Conservation (phyloP, 2,888 invertebrate genomes). For the Liodrosophila aerea region DNA sequence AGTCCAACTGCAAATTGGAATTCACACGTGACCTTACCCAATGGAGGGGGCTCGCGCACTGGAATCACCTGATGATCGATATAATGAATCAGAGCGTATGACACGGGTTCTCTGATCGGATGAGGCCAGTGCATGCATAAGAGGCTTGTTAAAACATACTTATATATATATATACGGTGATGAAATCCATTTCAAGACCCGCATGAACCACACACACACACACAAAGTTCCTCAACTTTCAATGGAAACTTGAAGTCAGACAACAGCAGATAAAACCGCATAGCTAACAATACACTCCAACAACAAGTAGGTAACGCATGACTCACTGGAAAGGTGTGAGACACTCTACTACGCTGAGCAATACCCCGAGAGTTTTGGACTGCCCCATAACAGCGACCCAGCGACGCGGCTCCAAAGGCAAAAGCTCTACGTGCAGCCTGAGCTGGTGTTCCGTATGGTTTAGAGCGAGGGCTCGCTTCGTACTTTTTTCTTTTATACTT, state of each 20-base stretch:
- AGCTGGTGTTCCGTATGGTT: slow-evolving; percentile 46
- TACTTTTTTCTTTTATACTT: slow-evolving; percentile 25
- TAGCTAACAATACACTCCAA: slow-evolving; percentile 3
- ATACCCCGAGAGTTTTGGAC: too few species aligned
- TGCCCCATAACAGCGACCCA: too few species aligned
- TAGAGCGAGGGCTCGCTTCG: slow-evolving; percentile 35
- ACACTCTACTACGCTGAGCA: slow-evolving; percentile 5
- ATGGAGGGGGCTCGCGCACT: slow-evolving; percentile 10
- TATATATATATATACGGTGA: slow-evolving; percentile 52
- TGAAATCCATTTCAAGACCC: slow-evolving; percentile 55
- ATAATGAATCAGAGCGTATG: slow-evolving; percentile 35
- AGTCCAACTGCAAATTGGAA: slow-evolving; percentile 33
- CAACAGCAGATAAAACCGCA: slow-evolving; percentile 42
- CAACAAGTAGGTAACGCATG: slow-evolving; percentile 31
- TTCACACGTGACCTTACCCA: slow-evolving; percentile 43
- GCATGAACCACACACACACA: slow-evolving; percentile 33
- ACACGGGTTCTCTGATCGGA: slow-evolving; percentile 33
- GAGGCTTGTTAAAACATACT: slow-evolving; percentile 9
- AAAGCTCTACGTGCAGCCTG: slow-evolving; percentile 33
- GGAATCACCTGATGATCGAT: slow-evolving; percentile 34
- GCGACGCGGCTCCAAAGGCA: too few species aligned
- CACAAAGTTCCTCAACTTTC: slow-evolving; percentile 50
- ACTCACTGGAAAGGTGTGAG: slow-evolving; percentile 49
- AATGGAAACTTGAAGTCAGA: slow-evolving; percentile 54
- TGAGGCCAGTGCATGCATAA: background rate